A percentile compares a stretch with the other conserved stretches of the same genome.
Conservation (phyloP, 2,113 vertebrate genomes). For the Macrotis lagotis region DNA sequence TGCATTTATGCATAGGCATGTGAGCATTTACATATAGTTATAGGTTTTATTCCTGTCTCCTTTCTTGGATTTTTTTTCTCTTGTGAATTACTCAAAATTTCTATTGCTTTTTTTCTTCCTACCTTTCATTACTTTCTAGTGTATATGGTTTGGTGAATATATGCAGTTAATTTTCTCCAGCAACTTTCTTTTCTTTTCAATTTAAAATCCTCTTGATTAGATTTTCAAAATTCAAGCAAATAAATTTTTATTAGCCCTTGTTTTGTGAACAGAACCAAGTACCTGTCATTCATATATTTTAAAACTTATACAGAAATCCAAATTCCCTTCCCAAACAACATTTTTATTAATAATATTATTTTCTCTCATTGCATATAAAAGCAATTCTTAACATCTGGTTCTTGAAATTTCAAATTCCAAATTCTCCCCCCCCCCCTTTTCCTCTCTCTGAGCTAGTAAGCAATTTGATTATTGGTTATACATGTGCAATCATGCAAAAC, state of each 20-base stretch:
- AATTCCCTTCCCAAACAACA: not conserved
- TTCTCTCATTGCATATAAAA: not conserved
- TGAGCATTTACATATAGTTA: not conserved
- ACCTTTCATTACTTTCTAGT: not conserved
- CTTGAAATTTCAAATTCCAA: not conserved
- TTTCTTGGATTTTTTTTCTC: not conserved
- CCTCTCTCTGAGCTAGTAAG: not conserved
- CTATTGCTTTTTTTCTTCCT: not conserved
- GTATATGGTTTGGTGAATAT: not conserved
- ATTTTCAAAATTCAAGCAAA: not conserved
- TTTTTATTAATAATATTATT: not conserved
- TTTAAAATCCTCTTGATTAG: not conserved
- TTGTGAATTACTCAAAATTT: not conserved
- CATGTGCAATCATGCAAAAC: not conserved
- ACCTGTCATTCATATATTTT: not conserved
- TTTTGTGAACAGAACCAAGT: not conserved
- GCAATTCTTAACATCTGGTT: not conserved
- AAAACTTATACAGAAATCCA: not conserved
- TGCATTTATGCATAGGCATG: not conserved
- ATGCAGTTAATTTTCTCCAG: not conserved
- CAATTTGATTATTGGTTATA: not conserved
- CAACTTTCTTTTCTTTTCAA: not conserved
- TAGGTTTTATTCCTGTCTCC: not conserved
- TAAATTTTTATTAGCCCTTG: not conserved
- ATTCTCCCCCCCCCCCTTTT: not conserved